Base-by-base conservation (phyloP, 1,140 invertebrate genomes). In the Zaprionus tsacasi region DNA sequence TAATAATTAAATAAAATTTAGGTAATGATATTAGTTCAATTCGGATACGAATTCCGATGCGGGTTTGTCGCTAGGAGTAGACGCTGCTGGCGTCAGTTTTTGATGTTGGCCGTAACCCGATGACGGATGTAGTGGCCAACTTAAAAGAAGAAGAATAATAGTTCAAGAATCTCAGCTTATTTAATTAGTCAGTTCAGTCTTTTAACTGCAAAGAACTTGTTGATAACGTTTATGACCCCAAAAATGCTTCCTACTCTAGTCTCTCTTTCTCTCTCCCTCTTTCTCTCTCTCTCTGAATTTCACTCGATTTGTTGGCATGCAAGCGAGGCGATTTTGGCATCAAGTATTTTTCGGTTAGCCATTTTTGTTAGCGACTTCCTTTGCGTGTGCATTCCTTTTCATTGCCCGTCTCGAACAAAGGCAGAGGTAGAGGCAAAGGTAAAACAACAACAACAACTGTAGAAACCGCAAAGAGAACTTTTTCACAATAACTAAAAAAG, bases 331-430 rank as follows among this genome's bases (percentile, higher is more conserved):
- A 38, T 58, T 60, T 50, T 69, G 50, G 68, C 55, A 35, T 33
- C 59, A 55, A 57, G 54, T 64, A 70, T 54, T 69, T 68, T 70
- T 68, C 43, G 38, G 36, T 33, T 45, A 71, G 61, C 63, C 76
- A 72, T 83, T 82, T 76, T 76, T 8, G 48, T 66, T 71, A 76
- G 70, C 63, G 69, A 73, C 82, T 76, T 87, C 82, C 82, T 79
- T 78, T 86, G 48, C 56, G 40, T 65, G 59, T 70, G 68, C 82
- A 79, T 86, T 85, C 70, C 82, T 76, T 86, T 73, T 81, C 71
- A 65, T 57, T 56, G 79, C 81, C 81, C 48, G 69, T 64, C 21
- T 40, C 40, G 40, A 45, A 45, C 40, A 45, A 45, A 45, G 40
- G n/a, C 68, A 76, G 33, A 35, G 33, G 67, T 38, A 68, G 48